A percentile compares a stretch with the other conserved stretches of the same genome.
phyloP scores from a whole-genome alignment of 2,113 vertebrate species.

The Sphyrna mokarran region DNA sequence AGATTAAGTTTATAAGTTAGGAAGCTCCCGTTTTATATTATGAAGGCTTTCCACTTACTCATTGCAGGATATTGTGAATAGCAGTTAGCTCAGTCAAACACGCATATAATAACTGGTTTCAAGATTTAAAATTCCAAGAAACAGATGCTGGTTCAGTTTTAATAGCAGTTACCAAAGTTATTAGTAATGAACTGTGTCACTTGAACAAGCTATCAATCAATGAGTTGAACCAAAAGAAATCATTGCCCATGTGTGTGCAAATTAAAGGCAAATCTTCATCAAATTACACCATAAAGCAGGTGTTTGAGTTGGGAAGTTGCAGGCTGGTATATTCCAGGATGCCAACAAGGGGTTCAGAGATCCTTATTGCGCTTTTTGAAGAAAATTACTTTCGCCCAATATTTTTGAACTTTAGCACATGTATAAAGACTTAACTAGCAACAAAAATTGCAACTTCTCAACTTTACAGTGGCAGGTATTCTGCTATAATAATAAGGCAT shows the following conservation, averaged over 20 bases:
- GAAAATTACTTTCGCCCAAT: not conserved
- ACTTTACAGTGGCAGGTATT: not conserved
- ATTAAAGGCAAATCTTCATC: not conserved
- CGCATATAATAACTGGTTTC: slow-evolving; percentile 24
- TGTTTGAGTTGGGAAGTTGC: not conserved
- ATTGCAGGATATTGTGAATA: slow-evolving; percentile 10
- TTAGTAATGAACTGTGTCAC: not conserved
- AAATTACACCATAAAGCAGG: not conserved
- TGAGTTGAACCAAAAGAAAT: not conserved
- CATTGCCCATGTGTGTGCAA: no score
- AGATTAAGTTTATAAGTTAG: not conserved
- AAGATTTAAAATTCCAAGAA: slow-evolving; percentile 34
- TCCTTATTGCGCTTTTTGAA: not conserved
- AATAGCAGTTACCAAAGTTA: slow-evolving; percentile 28
- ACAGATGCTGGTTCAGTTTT: slow-evolving; percentile 31
- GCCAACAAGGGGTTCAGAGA: not conserved
- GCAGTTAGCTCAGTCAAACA: not conserved
- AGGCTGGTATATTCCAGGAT: not conserved
- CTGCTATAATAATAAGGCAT: slow-evolving; percentile 17
- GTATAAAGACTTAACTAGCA: not conserved
- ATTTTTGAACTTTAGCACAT: slow-evolving; percentile 17
- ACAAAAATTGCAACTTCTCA: not conserved
- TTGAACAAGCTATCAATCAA: not conserved
- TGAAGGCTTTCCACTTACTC: not conserved
- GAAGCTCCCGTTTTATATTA: slow-evolving; percentile 7